Evolutionary conservation across 2,113 vertebrate species (phyloP).

Genomic region (Meles meles): DNA sequence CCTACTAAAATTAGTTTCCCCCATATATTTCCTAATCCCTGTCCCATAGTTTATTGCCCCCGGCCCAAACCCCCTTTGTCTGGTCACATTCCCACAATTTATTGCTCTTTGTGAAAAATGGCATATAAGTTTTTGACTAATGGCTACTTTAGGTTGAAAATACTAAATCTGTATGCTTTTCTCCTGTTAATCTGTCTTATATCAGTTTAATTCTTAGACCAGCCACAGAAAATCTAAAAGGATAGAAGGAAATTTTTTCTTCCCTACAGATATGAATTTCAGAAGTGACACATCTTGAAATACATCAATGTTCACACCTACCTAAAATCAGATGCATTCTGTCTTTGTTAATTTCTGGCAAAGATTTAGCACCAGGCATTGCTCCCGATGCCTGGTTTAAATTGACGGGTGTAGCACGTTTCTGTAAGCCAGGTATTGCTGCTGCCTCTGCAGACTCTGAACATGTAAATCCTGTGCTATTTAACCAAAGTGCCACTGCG

Average conservation of each 20-base stretch:
- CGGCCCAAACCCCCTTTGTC: neutral
- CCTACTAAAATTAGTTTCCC: neutral
- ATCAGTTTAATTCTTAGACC: neutral
- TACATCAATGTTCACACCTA: conserved; percentile 72
- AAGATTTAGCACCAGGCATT: conserved; percentile 81
- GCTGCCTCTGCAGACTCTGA: conserved; percentile 83
- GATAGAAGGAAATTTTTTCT: neutral
- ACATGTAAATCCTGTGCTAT: conserved; percentile 90
- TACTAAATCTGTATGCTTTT: neutral
- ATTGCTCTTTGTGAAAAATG: neutral
- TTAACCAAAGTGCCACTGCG: conserved; percentile 95
- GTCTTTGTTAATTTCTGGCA: conserved; percentile 92
- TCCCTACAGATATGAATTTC: neutral
- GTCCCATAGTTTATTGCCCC: neutral
- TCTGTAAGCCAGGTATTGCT: conserved; percentile 78
- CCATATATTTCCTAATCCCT: neutral
- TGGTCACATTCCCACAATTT: neutral
- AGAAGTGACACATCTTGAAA: conserved; percentile 15
- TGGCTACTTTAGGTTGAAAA: neutral
- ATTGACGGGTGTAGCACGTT: conserved; percentile 74
- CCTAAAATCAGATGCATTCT: conserved; percentile 97
- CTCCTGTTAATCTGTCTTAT: neutral
- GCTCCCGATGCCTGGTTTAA: conserved; percentile 82
- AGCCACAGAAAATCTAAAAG: neutral
- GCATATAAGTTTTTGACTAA: neutral